Conservation (phyloP, 2,797 vertebrate genomes). For the Microcaecilia unicolor region DNA sequence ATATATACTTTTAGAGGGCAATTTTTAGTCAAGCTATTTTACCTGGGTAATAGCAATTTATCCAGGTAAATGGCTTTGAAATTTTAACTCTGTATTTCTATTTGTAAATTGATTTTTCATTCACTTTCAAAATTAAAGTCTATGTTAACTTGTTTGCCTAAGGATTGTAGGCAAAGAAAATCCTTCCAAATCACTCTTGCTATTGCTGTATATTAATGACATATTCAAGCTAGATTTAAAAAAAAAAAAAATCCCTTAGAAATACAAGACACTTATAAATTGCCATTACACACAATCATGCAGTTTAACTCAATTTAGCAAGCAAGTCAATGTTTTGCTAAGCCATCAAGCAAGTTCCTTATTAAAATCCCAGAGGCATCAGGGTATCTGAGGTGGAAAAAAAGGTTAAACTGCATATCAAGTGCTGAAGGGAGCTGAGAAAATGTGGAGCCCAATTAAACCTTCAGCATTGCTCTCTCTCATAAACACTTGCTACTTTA, state of each 20-base stretch:
- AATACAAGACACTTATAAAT: conserved; percentile 18
- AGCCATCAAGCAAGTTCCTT: conserved; percentile 35
- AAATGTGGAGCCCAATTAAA: conserved; percentile 74
- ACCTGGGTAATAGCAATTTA: too few species aligned
- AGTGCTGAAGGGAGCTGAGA: conserved; percentile 57
- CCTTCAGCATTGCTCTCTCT: conserved; percentile 43
- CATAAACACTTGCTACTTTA: conserved; percentile 53
- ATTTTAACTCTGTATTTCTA: not conserved
- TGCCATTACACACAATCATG: conserved; percentile 11
- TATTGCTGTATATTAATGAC: conserved; percentile 3
- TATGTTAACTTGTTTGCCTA: conserved; percentile 16
- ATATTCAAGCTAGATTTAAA: not conserved
- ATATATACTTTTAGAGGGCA: too few species aligned
- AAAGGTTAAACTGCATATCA: conserved; percentile 70
- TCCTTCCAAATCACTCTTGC: not conserved
- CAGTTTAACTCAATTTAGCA: conserved; percentile 43
- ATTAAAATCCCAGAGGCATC: conserved; percentile 52
- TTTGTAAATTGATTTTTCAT: conserved; percentile 17
- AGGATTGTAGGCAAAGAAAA: conserved; percentile 11
- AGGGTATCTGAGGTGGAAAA: conserved; percentile 36
- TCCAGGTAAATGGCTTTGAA: too few species aligned
- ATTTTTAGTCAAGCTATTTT: too few species aligned
- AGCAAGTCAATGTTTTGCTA: conserved; percentile 33
- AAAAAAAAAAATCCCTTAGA: conserved; percentile 4
- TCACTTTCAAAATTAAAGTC: conserved; percentile 3